Percentiles rank a stretch among this genome's conserved stretches.
phyloP scores from a whole-genome alignment of 2,888 invertebrate genomes.

The Odiellus spinosus region DNA sequence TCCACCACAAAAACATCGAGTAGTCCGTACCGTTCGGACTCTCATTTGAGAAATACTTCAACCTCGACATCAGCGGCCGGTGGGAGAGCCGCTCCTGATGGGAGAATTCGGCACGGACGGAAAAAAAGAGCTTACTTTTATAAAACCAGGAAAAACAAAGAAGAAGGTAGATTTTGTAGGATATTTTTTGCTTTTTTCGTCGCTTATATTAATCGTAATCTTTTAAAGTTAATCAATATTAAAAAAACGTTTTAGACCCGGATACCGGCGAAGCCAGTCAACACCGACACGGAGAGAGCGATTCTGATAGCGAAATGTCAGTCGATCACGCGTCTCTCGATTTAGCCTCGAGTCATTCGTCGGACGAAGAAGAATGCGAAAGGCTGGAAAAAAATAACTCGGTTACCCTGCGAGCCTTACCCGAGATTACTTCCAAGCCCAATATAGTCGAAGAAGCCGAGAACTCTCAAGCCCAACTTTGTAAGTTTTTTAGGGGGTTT shows the following conservation, averaged over 20 bases:
- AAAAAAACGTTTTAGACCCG: conserved; percentile 21
- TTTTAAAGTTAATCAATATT: no score
- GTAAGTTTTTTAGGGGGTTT: not conserved
- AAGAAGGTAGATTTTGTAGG: no score
- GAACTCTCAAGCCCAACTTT: not conserved
- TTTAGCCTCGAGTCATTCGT: conserved; percentile 85
- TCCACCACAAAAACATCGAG: conserved; percentile 80
- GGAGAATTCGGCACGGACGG: not conserved
- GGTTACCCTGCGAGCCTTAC: no score
- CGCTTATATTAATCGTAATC: no score
- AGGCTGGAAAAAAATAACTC: not conserved
- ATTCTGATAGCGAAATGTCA: conserved; percentile 49
- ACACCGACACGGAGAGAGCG: conserved; percentile 42
- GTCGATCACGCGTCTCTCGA: conserved; percentile 42
- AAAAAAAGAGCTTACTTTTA: not conserved
- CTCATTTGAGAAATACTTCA: conserved; percentile 27
- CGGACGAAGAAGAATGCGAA: conserved; percentile 54
- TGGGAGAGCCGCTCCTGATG: conserved; percentile 2
- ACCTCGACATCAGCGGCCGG: conserved; percentile 22
- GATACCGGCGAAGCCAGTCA: conserved; percentile 23
- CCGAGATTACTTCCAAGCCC: no score
- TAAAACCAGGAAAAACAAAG: not conserved
- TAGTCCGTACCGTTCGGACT: conserved; percentile 56
- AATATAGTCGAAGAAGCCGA: no score
- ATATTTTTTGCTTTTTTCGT: no score